These are phyloP conservation scores for Craseonycteris thonglongyai DNA, from an alignment of 2,113 vertebrate genomes.

Conservation along the genomic window DNA sequence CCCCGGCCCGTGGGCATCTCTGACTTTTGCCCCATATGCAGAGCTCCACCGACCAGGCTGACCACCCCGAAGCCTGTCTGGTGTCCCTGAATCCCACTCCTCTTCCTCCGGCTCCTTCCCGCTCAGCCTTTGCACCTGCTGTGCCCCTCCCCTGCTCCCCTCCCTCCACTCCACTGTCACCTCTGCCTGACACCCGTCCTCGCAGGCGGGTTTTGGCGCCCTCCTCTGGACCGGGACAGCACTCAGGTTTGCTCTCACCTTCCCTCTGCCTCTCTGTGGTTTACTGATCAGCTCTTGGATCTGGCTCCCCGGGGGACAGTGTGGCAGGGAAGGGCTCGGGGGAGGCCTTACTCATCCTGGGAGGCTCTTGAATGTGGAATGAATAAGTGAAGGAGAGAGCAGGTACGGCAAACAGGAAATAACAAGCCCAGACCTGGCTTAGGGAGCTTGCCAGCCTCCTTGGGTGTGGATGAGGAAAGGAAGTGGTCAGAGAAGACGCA, in stretches of 20 bases:
- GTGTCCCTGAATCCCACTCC: fast-evolving
- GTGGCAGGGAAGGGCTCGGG: neutral
- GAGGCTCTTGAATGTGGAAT: neutral
- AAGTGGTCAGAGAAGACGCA: conserved; percentile 16
- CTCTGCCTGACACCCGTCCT: neutral
- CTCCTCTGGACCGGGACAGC: neutral
- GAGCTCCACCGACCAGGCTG: neutral
- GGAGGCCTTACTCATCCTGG: neutral
- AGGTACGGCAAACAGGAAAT: neutral
- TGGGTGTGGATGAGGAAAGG: neutral
- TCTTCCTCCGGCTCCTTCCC: neutral
- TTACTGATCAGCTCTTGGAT: neutral
- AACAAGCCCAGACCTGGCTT: neutral
- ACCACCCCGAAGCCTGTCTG: fast-evolving
- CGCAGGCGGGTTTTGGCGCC: neutral
- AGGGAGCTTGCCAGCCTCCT: neutral
- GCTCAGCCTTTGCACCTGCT: neutral
- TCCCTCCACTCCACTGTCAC: no score
- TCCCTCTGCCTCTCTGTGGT: neutral
- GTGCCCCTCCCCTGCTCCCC: neutral
- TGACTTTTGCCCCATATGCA: neutral
- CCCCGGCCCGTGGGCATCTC: no score
- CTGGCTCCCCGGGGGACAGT: neutral
- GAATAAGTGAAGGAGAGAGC: neutral
- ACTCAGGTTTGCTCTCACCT: fast-evolving